Base-by-base conservation (phyloP, 2,888 invertebrate species). In the Pollenia angustigena region DNA sequence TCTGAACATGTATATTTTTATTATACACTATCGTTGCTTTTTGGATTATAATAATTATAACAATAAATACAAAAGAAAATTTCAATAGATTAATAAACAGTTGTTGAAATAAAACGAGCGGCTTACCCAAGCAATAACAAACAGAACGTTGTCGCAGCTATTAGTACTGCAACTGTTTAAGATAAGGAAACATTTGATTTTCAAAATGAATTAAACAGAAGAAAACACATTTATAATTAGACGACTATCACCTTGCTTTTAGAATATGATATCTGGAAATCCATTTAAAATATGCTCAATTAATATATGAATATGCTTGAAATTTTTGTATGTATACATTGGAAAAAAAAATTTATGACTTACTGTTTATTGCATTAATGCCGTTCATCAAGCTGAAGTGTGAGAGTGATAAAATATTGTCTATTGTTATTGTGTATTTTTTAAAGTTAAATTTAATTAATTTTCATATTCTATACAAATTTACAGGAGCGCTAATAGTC, bases 131-230 rank as follows among this genome's bases (percentile, higher is more conserved):
- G 50, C 46, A 56, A 23, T 44, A 58, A 78, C 58, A 68, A 46
- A 64, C 11, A 42, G 14, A 23, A 58, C 56, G 18, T 68, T 58
- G 58, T 48, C 68, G 56, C 14, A 40, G 56, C 46, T 46, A 7
- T 46, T 46, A 32, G 62, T 54, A 32, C 11, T 14, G 48, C 58
- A 23, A 79, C n/a, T 60, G 40, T 44, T 50, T 54, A 46, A 60
- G 69, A 78, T 76, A 76, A 76, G 64, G 18, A 54, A 64, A 23
- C 42, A 60, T 76, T 54, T 64, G 64, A 60, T 76, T 54, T 64
- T 52, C 23, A 64, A 52, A 76, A 16, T 14, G 12, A 50, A 23
- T 23, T 23, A 23, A 23, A 32, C 32, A 32, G 32, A 32, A 32
- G 32, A 32, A 32, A 32, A 32, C 6, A 32, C 32, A 32, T 32